A percentile compares a stretch with the other conserved stretches of the same genome.
Evolutionary conservation across 2,113 vertebrate genomes (phyloP).

Genomic region (Acrocephalus arundinaceus): DNA sequence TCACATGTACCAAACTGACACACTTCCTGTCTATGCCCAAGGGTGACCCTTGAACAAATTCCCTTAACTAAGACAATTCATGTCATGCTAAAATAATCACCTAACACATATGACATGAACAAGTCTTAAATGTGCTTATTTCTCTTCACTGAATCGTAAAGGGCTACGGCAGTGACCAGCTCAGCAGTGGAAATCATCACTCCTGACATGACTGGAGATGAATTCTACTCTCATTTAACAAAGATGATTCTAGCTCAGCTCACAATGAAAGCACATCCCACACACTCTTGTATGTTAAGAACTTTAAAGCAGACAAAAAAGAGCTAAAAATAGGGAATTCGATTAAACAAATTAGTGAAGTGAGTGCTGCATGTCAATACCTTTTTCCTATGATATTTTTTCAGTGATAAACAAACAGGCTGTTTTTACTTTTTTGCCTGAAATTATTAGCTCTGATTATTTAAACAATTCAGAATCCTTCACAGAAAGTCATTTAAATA

Average conservation of each 20-base stretch:
- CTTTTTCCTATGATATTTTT: not conserved
- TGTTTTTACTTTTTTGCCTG: not conserved
- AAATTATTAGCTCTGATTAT: not conserved
- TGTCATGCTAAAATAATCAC: not conserved
- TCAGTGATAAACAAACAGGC: not conserved
- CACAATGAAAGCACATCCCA: not conserved
- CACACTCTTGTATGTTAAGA: not conserved
- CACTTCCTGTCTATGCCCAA: not conserved
- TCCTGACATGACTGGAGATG: rapidly evolving
- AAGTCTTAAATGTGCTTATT: not conserved
- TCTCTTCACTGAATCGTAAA: not conserved
- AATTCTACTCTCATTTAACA: not conserved
- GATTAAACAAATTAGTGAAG: not conserved
- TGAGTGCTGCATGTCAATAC: not conserved
- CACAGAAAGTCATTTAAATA: not conserved
- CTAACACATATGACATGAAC: not conserved
- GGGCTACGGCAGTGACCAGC: not conserved
- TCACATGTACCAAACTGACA: not conserved
- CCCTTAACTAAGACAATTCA: not conserved
- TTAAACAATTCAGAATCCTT: not conserved
- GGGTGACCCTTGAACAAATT: not conserved
- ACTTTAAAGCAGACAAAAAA: not conserved
- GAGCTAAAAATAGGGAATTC: not conserved
- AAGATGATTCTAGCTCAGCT: not conserved
- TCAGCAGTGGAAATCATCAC: not conserved